Conservation (phyloP, 2,797 vertebrate species). For the Chaetodon trifasciatus region DNA sequence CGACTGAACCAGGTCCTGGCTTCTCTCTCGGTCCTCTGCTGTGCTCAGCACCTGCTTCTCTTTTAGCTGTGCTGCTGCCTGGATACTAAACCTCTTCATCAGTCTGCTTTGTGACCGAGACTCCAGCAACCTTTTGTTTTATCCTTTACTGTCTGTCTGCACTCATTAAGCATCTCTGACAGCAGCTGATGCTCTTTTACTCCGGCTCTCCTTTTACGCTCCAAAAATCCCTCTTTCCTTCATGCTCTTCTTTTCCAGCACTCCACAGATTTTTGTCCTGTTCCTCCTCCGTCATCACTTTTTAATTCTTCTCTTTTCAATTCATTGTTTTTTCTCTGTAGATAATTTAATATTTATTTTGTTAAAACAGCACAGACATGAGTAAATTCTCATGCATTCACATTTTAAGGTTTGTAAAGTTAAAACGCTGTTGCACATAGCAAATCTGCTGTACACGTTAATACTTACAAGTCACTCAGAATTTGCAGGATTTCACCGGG, state of each 20-base stretch:
- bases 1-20: slow-evolving; percentile 17
- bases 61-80: slow-evolving; percentile 59
- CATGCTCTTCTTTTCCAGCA: not conserved
- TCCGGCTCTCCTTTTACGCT: not conserved
- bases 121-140: slow-evolving; percentile 57
- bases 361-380: not conserved
- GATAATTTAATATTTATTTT: not conserved
- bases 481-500: not conserved
- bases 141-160: slow-evolving; percentile 28
- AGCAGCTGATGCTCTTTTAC: slow-evolving; percentile 39
- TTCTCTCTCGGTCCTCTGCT: slow-evolving; percentile 2
- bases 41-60: slow-evolving; percentile 52
- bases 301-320: not conserved
- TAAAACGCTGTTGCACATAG: not conserved
- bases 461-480: not conserved
- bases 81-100: slow-evolving; percentile 65
- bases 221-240: not conserved
- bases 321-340: not conserved
- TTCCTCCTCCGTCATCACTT: not conserved
- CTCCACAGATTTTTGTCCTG: not conserved
- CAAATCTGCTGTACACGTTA: not conserved
- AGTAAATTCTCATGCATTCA: not conserved
- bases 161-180: slow-evolving; percentile 48
- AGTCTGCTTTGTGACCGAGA: slow-evolving; percentile 47
- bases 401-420: not conserved